Percentiles rank a stretch among this genome's conserved stretches.
Evolutionary conservation across 2,888 invertebrate genomes (phyloP).

Genomic region (Eupithecia insigniata): DNA sequence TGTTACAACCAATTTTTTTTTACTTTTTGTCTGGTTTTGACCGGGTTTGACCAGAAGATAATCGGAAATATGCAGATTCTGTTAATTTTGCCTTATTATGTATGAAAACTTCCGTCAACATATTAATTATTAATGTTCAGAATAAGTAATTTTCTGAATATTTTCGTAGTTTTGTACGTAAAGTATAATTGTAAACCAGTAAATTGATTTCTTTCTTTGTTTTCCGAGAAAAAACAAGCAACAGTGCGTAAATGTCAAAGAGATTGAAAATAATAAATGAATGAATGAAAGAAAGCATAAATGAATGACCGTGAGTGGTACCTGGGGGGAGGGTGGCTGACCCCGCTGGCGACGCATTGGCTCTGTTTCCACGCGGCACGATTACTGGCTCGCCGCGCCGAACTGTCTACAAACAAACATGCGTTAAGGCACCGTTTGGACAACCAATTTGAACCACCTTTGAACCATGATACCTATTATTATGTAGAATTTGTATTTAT

Average conservation of each 20-base stretch:
- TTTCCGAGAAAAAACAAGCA: no score
- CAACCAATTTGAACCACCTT: slow-evolving; percentile 27
- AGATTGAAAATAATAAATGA: not conserved
- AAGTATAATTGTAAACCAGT: no score
- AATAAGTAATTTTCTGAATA: no score
- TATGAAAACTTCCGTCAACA: no score
- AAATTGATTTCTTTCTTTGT: no score
- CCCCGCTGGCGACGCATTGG: slow-evolving; percentile 91
- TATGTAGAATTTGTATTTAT: not conserved
- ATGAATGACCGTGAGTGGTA: slow-evolving; percentile 40
- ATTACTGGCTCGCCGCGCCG: slow-evolving; percentile 92
- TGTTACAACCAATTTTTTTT: no score
- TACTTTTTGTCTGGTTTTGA: no score
- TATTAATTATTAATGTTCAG: no score
- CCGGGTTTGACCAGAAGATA: no score
- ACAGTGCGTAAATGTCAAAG: not conserved
- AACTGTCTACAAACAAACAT: slow-evolving; percentile 93
- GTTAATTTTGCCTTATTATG: no score
- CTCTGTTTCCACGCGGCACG: slow-evolving; percentile 94
- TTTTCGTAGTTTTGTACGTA: no score
- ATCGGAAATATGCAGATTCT: no score
- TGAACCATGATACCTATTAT: not conserved
- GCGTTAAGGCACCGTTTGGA: slow-evolving; percentile 85
- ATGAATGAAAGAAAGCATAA: not conserved
- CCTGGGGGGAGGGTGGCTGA: slow-evolving; percentile 82